phyloP scores from a whole-genome alignment of 2,888 invertebrate genomes.

The Alentia gelatinosa region DNA sequence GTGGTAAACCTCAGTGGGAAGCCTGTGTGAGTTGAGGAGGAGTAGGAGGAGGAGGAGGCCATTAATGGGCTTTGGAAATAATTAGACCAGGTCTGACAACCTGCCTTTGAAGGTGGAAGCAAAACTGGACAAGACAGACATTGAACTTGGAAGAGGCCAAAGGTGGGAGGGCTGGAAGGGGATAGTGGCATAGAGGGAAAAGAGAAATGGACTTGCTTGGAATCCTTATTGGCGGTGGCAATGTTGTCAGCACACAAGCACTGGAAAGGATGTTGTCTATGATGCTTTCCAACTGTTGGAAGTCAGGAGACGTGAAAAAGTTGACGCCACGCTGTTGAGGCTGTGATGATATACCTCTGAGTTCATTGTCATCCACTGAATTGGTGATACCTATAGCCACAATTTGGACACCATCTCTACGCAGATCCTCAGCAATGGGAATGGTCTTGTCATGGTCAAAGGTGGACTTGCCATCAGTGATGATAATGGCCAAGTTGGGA shows the following conservation, averaged over 20 bases:
- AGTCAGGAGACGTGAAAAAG: slow-evolving; percentile 31
- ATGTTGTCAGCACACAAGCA: not conserved
- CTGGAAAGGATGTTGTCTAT: not conserved
- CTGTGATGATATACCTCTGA: slow-evolving; percentile 49
- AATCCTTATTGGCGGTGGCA: not conserved
- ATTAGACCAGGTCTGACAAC: too few relatives aligned
- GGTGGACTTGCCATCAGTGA: slow-evolving; percentile 56
- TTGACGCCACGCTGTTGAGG: not conserved
- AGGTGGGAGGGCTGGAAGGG: too few relatives aligned
- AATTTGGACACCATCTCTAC: slow-evolving; percentile 36
- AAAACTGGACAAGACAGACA: too few relatives aligned
- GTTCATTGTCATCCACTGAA: slow-evolving; percentile 34
- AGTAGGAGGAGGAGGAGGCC: too few relatives aligned
- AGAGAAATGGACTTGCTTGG: not conserved
- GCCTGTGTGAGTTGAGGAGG: too few relatives aligned
- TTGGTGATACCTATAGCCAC: slow-evolving; percentile 39
- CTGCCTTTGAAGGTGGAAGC: too few relatives aligned
- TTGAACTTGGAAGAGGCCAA: too few relatives aligned
- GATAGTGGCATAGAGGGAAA: too few relatives aligned
- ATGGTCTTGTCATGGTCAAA: slow-evolving; percentile 25
- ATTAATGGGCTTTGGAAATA: too few relatives aligned
- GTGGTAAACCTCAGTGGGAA: too few relatives aligned
- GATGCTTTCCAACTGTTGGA: slow-evolving; percentile 1
- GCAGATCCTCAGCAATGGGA: slow-evolving; percentile 24
- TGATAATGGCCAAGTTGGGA: slow-evolving; percentile 41